phyloP scores from a whole-genome alignment of 2,113 vertebrate species.

The Halcyon malimbica region DNA sequence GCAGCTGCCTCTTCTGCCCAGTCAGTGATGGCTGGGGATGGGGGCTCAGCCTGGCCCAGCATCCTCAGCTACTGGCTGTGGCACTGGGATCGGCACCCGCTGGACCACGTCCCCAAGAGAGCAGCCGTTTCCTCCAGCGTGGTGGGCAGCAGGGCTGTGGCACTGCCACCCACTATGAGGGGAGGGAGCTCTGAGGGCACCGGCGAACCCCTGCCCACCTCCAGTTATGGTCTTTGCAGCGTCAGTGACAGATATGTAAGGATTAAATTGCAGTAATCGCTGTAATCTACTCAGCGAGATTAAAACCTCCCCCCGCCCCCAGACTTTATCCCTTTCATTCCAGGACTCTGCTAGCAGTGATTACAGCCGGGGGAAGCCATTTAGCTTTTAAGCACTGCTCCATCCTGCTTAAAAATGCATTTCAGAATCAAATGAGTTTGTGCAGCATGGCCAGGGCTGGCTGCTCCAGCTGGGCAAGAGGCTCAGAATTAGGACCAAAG shows the following conservation, averaged over 20 bases:
- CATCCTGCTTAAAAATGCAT: slow-evolving; percentile 54
- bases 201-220: not conserved
- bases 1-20: not conserved
- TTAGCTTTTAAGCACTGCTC: slow-evolving; percentile 42
- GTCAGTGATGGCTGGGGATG: rapidly evolving
- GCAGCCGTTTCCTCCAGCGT: rapidly evolving
- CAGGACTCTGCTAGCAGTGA: slow-evolving; percentile 61
- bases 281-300: slow-evolving; percentile 75
- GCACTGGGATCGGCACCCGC: rapidly evolving
- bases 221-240: slow-evolving; percentile 65
- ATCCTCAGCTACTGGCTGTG: not conserved
- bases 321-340: slow-evolving; percentile 61
- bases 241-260: slow-evolving; percentile 70
- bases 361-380: slow-evolving; percentile 63
- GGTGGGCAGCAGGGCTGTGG: not conserved
- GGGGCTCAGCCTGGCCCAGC: rapidly evolving
- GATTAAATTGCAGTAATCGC: slow-evolving; percentile 72
- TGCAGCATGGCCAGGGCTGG: slow-evolving; percentile 11
- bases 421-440: slow-evolving; percentile 50
- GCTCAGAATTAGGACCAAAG: slow-evolving; percentile 31
- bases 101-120: rapidly evolving
- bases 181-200: not conserved
- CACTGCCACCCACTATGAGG: rapidly evolving
- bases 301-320: slow-evolving; percentile 48
- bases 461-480: slow-evolving; percentile 17